phyloP scores from a whole-genome alignment of 1,140 invertebrate species.

The Hyles vespertilio region DNA sequence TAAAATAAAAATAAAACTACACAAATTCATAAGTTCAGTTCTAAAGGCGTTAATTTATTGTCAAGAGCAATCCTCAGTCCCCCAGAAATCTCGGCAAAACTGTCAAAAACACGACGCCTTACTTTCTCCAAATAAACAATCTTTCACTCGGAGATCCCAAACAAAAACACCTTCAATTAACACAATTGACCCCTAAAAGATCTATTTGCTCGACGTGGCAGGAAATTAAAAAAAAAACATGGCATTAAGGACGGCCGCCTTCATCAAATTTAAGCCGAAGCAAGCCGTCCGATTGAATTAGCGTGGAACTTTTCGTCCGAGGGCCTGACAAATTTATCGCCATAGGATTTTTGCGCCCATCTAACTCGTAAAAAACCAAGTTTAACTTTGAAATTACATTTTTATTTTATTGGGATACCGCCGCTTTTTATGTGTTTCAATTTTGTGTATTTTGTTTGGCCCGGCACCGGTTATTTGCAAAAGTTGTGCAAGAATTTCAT shows the following conservation, averaged over 20 bases:
- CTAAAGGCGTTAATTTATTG: too few relatives aligned
- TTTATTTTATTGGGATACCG: slow-evolving; percentile 43
- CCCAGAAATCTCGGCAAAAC: too few relatives aligned
- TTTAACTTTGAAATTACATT: slow-evolving; percentile 50
- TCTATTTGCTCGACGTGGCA: slow-evolving; percentile 1
- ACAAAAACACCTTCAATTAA: slow-evolving; percentile 3
- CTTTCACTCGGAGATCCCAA: not conserved
- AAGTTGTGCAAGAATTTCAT: too few relatives aligned
- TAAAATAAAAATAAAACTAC: too few relatives aligned
- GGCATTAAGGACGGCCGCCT: slow-evolving; percentile 25
- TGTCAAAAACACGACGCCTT: too few relatives aligned
- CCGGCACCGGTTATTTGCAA: not conserved
- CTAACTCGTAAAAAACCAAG: slow-evolving; percentile 42
- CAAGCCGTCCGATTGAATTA: slow-evolving; percentile 58
- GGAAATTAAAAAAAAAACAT: slow-evolving; percentile 27
- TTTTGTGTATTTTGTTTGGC: slow-evolving; percentile 19
- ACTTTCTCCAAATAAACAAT: not conserved
- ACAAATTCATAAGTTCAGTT: too few relatives aligned
- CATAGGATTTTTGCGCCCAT: slow-evolving; percentile 42
- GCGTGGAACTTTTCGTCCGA: slow-evolving; percentile 50
- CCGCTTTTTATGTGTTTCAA: slow-evolving; percentile 24
- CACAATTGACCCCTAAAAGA: slow-evolving; percentile 9
- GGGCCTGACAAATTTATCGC: slow-evolving; percentile 56
- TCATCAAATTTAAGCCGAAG: slow-evolving; percentile 59
- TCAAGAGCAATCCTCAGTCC: too few relatives aligned